phyloP scores from a whole-genome alignment of 1,140 invertebrate species.

The Heliconius nattereri region DNA sequence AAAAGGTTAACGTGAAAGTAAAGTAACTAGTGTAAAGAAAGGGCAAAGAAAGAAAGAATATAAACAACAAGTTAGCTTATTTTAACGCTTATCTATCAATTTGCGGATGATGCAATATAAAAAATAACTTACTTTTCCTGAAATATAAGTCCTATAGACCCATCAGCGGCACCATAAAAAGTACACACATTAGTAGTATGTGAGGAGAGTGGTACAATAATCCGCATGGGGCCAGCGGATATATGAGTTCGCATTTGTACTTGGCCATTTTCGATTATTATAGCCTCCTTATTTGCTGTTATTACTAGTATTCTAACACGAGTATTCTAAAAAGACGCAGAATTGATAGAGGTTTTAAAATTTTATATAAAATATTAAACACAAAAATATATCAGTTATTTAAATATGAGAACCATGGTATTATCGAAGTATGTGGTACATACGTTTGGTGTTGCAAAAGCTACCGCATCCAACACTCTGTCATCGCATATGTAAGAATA shows the following conservation, averaged over 20 bases:
- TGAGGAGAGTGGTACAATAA: constrained; percentile 49
- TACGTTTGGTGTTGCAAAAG: constrained; percentile 70
- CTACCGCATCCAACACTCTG: constrained; percentile 67
- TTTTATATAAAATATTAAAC: no score
- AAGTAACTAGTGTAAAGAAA: background rate
- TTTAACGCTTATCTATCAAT: no score
- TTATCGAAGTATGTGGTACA: constrained; percentile 35
- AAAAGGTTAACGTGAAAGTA: no score
- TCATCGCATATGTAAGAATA: constrained; percentile 69
- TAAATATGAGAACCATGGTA: no score
- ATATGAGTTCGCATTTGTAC: constrained; percentile 53
- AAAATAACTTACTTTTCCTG: constrained; percentile 61
- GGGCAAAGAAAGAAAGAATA: background rate
- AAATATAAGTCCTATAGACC: constrained; percentile 68
- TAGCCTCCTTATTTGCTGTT: constrained; percentile 67
- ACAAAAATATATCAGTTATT: no score
- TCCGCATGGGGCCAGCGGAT: constrained; percentile 58
- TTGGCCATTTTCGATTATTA: constrained; percentile 66
- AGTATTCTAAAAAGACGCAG: constrained; percentile 39
- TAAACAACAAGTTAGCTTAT: background rate
- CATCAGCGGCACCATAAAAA: constrained; percentile 71
- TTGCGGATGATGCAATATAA: background rate
- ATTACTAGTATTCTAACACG: constrained; percentile 61
- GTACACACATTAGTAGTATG: constrained; percentile 53
- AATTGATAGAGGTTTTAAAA: no score